Percentiles rank a stretch among this genome's conserved stretches.
These are phyloP conservation scores for Plagiodera versicolora DNA, from an alignment of 2,888 invertebrate genomes.

Conservation along the genomic window DNA sequence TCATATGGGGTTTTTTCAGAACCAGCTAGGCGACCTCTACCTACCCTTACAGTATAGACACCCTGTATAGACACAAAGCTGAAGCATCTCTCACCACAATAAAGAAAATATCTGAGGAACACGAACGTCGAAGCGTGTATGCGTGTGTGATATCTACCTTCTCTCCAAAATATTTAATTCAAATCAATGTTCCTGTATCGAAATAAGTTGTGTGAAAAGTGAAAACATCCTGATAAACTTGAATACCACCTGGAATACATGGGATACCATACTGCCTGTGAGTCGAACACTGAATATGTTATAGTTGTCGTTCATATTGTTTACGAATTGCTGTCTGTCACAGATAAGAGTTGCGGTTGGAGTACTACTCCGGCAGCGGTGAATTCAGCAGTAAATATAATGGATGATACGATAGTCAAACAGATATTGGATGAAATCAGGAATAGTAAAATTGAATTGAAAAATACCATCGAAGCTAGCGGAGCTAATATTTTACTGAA, in stretches of 20 bases:
- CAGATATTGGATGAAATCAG: conserved; percentile 7
- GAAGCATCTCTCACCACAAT: too few species aligned
- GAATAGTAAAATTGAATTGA: not conserved
- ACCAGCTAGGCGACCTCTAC: too few species aligned
- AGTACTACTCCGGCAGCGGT: not conserved
- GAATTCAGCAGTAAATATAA: not conserved
- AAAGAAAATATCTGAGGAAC: too few species aligned
- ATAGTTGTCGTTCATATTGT: conserved; percentile 6
- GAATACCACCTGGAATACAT: conserved; percentile 9
- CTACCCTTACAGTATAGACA: too few species aligned
- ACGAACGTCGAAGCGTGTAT: too few species aligned
- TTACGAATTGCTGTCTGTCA: not conserved
- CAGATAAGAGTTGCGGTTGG: not conserved
- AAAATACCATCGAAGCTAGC: conserved; percentile 3
- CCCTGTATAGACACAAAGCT: too few species aligned
- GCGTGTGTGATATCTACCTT: not conserved
- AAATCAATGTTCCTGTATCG: conserved; percentile 1
- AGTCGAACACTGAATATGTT: not conserved
- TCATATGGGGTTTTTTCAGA: too few species aligned
- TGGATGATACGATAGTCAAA: conserved; percentile 4
- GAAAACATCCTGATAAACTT: not conserved
- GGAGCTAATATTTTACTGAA: conserved; percentile 10
- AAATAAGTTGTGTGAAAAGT: conserved; percentile 4
- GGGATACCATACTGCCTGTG: not conserved
- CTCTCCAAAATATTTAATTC: not conserved